Percentiles rank a stretch among this genome's conserved stretches.
Conservation (phyloP, 2,888 invertebrate species). For the Aelia acuminata region DNA sequence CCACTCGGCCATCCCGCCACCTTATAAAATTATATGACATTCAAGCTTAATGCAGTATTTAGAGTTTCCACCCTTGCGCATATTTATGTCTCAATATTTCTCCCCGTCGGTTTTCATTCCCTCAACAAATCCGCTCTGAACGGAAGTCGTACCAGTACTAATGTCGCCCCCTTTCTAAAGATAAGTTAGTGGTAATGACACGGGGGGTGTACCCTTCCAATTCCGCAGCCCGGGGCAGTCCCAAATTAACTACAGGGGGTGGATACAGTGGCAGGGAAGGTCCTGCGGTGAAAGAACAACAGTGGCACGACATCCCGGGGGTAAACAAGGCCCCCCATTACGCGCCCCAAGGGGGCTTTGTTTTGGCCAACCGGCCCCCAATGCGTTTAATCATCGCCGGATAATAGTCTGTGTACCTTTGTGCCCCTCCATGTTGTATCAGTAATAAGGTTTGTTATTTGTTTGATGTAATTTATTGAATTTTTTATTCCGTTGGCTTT, state of each 20-base stretch:
- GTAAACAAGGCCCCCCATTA: constrained; percentile 1
- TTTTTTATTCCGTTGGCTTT: too few species aligned
- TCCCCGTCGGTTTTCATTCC: not conserved
- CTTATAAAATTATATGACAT: too few species aligned
- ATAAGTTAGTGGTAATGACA: constrained; percentile 19
- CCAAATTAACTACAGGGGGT: constrained; percentile 40
- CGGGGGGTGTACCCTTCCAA: constrained; percentile 21
- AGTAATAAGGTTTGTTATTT: too few species aligned
- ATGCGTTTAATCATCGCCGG: not conserved
- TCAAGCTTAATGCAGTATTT: not conserved
- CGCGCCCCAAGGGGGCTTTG: not conserved
- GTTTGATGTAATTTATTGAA: too few species aligned
- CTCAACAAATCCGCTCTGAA: not conserved
- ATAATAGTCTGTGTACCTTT: constrained; percentile 12
- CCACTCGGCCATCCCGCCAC: too few species aligned
- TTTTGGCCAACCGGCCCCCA: not conserved
- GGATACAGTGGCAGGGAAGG: constrained; percentile 1
- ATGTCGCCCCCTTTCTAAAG: not conserved
- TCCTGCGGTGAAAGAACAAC: constrained; percentile 45
- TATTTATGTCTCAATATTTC: not conserved
- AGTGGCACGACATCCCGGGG: constrained; percentile 26
- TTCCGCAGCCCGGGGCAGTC: not conserved
- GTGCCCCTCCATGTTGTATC: not conserved
- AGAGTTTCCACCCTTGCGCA: not conserved
- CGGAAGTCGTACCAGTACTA: not conserved